Base-by-base conservation (phyloP, 2,888 invertebrate species). In the Nipponacmea schrenckii region DNA sequence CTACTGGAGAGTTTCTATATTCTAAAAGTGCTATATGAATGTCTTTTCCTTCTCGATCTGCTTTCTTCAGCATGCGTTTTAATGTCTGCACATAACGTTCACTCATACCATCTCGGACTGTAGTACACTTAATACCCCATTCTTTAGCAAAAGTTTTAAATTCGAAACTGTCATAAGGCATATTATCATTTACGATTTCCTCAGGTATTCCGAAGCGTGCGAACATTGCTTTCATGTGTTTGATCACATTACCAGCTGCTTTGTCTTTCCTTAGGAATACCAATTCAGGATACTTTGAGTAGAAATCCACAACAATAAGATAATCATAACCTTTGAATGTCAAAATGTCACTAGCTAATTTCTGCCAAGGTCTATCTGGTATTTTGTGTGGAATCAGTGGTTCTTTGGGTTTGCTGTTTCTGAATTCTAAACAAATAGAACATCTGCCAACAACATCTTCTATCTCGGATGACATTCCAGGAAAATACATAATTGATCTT, bases 161-260 rank as follows among this genome's bases (percentile, higher is more conserved):
- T 17, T 71, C 70, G n/a, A 64, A 12, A 5, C 69, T 68, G 0
- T 48, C 24, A n/a, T 67, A 74, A 8, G 69, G 46, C 5, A 67
- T 67, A 39, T 62, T 67, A 17, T 74, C 72, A 2, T 62, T 62
- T 20, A 44, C 48, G 8, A 77, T 31, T 48, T 66, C 73, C 14
- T 72, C 62, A n/a, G 71, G 71, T 7, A 79, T 74, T n/a, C 79
- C 78, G 64, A 73, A 68, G 10, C 77, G n/a, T 12, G 77, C 70
- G 67, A 79, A 77, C 31, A 65, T 62, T 20, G 67, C 26, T 56
- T 77, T 75, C 14, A 73, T 31, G 26, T 77, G 70, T 0, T 24
- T 45, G 24, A 77, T 78, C 1, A 79, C 75, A 10, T 69, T 62
- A 17, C 17, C 56, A 31, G 26, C 15, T 64, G 71, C 66, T 26